Base-by-base conservation (phyloP, 2,888 invertebrate genomes). In the Gortyna flavago region DNA sequence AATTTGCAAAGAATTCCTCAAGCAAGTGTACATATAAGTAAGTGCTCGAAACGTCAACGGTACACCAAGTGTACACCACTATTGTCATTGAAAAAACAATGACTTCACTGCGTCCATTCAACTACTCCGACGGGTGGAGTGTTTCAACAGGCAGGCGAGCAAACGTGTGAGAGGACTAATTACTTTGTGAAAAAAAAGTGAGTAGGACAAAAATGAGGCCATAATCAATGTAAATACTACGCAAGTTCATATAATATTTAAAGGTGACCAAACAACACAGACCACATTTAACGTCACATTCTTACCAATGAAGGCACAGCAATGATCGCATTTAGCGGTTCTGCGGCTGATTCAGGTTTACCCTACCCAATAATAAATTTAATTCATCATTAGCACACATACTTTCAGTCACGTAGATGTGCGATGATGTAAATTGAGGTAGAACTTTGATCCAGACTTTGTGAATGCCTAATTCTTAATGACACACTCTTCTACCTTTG, bases 321-420 rank as follows among this genome's bases (percentile, higher is more conserved):
- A 32, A 18, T 62, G 41, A 75, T 41, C 32, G 18, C 76, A 35
- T 66, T 66, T 54, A 62, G 77, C 32, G 79, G 77, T 79, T 78
- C 81, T 83, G 78, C 32, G 79, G 59, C 54, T 8, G 51, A 3
- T 54, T 35, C 32, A 62, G 83, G 79, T 79, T 83, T 67, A 61
- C 9, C 79, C 79, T 62, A 13, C 21, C 59, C 54, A 77, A 54
- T 83, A 32, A 83, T 77, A 79, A 57, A 67, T 62, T 67, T 35
- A 38, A 67, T 83, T 62, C 25, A 83, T 82, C 66, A 77, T 29
- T 44, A 62, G 44, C 4, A 38, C 29, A 77, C 77, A 66, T 13
- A 82, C 59, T 62, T 18, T 5, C 1, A 9, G 77, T 79, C 79
- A 82, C 79, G 83, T 79, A 83, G 16, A 66, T 25, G 29, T 8